Evolutionary conservation across 2,113 vertebrate genomes (phyloP), one percentile per base, ranked within the genome.

Genomic region (Mus pahari): DNA sequence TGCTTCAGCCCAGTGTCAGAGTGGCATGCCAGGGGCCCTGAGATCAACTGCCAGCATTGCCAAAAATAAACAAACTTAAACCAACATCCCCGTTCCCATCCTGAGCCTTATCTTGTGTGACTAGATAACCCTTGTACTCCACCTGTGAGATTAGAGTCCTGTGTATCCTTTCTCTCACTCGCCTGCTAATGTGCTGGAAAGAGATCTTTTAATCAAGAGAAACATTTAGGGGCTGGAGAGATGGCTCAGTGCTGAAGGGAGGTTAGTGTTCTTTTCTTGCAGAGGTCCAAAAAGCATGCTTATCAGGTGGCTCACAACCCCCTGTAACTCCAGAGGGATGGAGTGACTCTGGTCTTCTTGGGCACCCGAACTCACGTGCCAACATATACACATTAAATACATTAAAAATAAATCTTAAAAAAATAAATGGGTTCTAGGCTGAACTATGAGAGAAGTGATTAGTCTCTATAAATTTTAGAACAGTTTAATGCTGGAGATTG

Each of bases 141-240:
- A 60, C 60, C 89, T 92, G 55, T 88, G 74, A 93, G 75, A 88
- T 71, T 39, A 89, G 4, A 92, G 28, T 74, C n/a, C 16, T 71
- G 53, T n/a, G 9, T 90, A 90, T 94, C 79, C 16, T 91, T 93
- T 96, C 58, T 95, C 89, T 78, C 28, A 88, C 2, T 60, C 2
- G 16, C 42, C 62, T 62, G 36, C 89, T 13, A 17, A 95, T 82
- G 77, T 89, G 2, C 6, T 31, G 20, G 73, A 84, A 95, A 94
- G 42, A 88, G 58, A 68, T 48, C 53, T 94, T 90, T 97, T 39
- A 86, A n/a, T n/a, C 68, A 93, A 92, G 78, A 68, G 53, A 86
- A 62, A 83, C 55, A 55, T 88, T 92, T 95, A 58, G 64, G 17
- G 9, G 9, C 42, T 22, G 5, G 31, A 68, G 83, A 86, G 62